phyloP scores from a whole-genome alignment of 2,113 vertebrate genomes.

The Rhinopomastus cyanomelas region DNA sequence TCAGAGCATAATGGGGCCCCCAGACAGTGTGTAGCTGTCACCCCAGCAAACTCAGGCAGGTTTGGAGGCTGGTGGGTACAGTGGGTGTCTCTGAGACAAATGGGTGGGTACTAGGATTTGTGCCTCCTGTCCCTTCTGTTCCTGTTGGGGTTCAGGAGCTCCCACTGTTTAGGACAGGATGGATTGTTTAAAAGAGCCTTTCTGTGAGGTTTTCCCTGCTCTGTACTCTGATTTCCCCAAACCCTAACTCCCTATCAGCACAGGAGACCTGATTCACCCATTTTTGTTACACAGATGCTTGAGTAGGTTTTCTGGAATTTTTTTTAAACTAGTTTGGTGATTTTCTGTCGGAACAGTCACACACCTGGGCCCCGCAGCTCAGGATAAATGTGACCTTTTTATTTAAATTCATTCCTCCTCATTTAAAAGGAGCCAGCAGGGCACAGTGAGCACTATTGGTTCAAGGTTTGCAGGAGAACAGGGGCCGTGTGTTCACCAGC shows the following conservation, averaged over 20 bases:
- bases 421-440: background rate
- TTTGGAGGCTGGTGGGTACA: background rate
- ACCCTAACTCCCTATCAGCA: background rate
- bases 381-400: background rate
- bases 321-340: background rate
- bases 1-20: rapidly evolving
- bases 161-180: rapidly evolving
- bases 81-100: background rate
- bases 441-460: background rate
- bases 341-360: background rate
- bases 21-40: background rate
- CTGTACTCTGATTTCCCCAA: background rate
- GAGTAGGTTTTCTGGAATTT: background rate
- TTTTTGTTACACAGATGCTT: background rate
- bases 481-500: background rate
- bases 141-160: background rate
- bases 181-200: background rate
- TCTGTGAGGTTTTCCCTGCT: background rate
- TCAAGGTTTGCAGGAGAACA: background rate
- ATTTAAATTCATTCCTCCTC: background rate
- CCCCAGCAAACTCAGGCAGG: background rate
- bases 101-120: background rate
- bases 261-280: background rate
- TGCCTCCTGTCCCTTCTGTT: background rate
- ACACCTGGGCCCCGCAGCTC: background rate